Evolutionary conservation across 2,113 vertebrate genomes (phyloP).

Genomic region (Trachemys scripta): DNA sequence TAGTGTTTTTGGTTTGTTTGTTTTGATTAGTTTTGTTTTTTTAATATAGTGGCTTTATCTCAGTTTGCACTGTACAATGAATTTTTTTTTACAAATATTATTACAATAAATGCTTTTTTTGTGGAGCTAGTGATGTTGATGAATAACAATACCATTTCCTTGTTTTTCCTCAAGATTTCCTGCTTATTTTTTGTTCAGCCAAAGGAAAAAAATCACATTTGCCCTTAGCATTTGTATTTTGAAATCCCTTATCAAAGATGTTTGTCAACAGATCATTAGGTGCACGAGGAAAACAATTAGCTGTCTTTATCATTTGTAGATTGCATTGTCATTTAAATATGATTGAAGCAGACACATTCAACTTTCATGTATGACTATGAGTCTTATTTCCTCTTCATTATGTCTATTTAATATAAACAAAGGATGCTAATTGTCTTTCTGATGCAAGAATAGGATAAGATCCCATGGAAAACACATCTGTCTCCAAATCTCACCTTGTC

Average conservation of each 20-base stretch:
- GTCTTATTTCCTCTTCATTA: constrained; percentile 74
- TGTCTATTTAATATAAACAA: constrained; percentile 63
- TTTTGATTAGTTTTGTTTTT: not conserved
- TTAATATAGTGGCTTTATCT: not conserved
- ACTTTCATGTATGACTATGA: constrained; percentile 47
- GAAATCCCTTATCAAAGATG: constrained; percentile 72
- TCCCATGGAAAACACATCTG: not conserved
- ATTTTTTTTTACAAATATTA: not conserved
- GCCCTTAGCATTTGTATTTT: constrained; percentile 69
- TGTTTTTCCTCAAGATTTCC: constrained; percentile 58
- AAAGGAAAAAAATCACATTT: constrained; percentile 56
- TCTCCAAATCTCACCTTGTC: not conserved
- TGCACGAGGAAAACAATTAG: constrained; percentile 76
- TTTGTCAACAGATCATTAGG: constrained; percentile 86
- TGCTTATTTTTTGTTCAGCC: constrained; percentile 75
- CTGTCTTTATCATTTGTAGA: constrained; percentile 75
- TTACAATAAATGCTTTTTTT: not conserved
- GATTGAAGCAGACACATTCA: constrained; percentile 49
- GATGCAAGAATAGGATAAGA: constrained; percentile 53
- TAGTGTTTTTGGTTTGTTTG: not conserved
- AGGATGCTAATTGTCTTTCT: constrained; percentile 66
- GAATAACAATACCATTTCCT: not conserved
- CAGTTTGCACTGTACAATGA: not conserved
- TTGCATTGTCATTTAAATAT: constrained; percentile 78
- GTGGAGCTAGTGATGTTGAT: not conserved